A percentile compares a stretch with the other conserved stretches of the same genome.
Evolutionary conservation across 2,797 vertebrate species (phyloP).

Genomic region (Discoglossus pictus): DNA sequence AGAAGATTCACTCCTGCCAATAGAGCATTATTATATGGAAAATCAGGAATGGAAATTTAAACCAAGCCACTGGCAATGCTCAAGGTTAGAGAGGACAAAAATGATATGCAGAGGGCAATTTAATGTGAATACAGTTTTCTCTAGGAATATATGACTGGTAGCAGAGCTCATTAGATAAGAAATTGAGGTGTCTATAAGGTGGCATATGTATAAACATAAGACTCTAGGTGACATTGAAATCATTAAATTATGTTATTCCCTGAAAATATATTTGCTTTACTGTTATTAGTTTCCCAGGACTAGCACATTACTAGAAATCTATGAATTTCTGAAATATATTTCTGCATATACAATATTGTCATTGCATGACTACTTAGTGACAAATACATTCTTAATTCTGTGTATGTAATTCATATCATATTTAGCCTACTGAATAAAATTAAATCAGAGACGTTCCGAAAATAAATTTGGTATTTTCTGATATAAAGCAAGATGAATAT

Average conservation of each 20-base stretch:
- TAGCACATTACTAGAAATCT: neutral
- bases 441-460: no score
- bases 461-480: no score
- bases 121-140: neutral
- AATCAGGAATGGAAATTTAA: neutral
- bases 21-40: neutral
- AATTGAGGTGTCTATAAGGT: neutral
- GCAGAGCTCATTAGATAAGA: neutral
- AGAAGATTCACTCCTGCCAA: neutral
- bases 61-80: neutral
- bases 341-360: neutral
- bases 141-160: neutral
- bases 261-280: neutral
- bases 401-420: conserved; percentile 4
- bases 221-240: neutral
- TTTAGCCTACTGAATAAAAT: neutral
- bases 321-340: neutral
- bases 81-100: conserved; percentile 19
- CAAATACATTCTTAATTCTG: neutral
- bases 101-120: neutral
- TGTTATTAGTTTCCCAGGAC: neutral
- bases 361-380: neutral
- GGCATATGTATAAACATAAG: neutral
- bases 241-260: no score
- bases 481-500: no score